Percentiles rank a stretch among this genome's conserved stretches.
phyloP scores from a whole-genome alignment of 2,888 invertebrate species.

The Blera fallax region DNA sequence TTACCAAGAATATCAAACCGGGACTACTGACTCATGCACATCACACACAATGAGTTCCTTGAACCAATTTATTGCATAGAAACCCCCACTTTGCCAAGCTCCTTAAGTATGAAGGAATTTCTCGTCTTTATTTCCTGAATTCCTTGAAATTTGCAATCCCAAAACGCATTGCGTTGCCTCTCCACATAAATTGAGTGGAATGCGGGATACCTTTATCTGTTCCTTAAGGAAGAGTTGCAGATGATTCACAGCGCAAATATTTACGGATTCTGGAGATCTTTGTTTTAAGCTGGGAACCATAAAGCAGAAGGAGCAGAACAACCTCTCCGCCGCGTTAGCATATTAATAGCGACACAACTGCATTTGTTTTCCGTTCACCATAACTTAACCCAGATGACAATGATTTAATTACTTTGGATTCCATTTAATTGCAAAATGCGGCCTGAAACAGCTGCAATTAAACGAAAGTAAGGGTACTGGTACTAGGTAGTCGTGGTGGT shows the following conservation, averaged over 20 bases:
- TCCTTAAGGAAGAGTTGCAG: background rate
- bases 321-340: background rate
- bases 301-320: background rate
- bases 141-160: background rate
- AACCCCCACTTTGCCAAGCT: background rate
- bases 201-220: background rate
- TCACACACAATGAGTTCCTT: background rate
- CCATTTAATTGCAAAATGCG: slow-evolving; percentile 10
- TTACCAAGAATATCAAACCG: too few species aligned
- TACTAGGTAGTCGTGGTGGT: background rate
- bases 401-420: slow-evolving; percentile 43
- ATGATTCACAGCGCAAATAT: slow-evolving; percentile 27
- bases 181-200: background rate
- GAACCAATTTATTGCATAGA: background rate
- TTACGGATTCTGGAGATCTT: background rate
- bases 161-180: background rate
- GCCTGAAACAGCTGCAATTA: slow-evolving; percentile 11
- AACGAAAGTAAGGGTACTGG: slow-evolving; percentile 22
- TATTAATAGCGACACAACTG: slow-evolving; percentile 11
- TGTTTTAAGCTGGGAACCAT: background rate
- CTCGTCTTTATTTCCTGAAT: slow-evolving; percentile 1
- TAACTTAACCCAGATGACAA: slow-evolving; percentile 44
- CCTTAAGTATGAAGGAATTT: background rate
- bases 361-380: slow-evolving; percentile 2
- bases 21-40: background rate